Evolutionary conservation across 1,140 invertebrate species (phyloP).

Genomic region (Micrasema minimum): DNA sequence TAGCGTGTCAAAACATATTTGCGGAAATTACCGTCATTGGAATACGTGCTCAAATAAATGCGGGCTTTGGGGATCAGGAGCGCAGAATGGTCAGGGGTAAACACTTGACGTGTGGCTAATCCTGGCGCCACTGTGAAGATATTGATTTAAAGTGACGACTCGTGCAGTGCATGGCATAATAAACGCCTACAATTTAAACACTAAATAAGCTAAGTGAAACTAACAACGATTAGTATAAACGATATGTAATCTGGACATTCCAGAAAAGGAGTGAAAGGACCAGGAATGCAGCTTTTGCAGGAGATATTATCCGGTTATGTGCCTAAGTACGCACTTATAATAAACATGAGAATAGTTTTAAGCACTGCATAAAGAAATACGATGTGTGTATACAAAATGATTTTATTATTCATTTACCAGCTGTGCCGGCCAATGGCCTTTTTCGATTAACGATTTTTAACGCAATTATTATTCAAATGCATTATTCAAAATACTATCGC

Average conservation of each 20-base stretch:
- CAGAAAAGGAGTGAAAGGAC: constrained; percentile 28
- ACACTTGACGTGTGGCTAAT: constrained; percentile 27
- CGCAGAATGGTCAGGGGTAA: constrained; percentile 22
- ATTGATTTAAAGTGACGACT: constrained; percentile 23
- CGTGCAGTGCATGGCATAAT: constrained; percentile 4
- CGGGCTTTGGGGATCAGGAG: constrained; percentile 24
- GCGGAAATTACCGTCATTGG: constrained; percentile 45
- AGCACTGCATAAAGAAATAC: no score
- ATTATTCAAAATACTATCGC: constrained; percentile 8
- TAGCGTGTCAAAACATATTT: constrained; percentile 48
- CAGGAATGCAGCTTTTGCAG: neutral
- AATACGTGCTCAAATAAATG: constrained; percentile 45
- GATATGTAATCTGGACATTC: constrained; percentile 3
- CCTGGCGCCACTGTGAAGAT: neutral
- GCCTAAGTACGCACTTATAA: no score
- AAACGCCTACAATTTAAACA: no score
- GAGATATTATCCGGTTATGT: no score
- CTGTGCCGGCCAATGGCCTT: constrained; percentile 28
- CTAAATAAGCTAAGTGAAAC: no score
- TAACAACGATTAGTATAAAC: no score
- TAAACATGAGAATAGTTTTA: no score
- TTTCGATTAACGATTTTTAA: constrained; percentile 8
- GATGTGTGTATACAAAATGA: neutral
- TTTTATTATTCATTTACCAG: constrained; percentile 1
- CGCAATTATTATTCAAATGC: constrained; percentile 29